A percentile compares a stretch with the other conserved stretches of the same genome.
Evolutionary conservation across 2,113 vertebrate genomes (phyloP).

Genomic region (Ageneiosus marmoratus): DNA sequence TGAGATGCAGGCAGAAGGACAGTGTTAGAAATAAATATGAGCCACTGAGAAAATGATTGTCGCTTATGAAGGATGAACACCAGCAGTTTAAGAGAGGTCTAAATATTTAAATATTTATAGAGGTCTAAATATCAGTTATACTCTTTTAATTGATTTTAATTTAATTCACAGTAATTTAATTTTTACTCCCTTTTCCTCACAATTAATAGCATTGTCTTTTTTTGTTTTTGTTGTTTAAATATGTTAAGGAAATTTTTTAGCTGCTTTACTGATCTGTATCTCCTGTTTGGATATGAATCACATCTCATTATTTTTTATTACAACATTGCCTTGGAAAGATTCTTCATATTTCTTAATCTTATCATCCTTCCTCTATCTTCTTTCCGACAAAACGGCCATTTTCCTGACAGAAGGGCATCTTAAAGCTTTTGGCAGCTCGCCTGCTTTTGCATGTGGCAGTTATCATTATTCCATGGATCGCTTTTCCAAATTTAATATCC

Average conservation of each 20-base stretch:
- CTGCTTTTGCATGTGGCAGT: constrained; percentile 29
- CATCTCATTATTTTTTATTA: background rate
- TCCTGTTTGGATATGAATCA: background rate
- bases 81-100: background rate
- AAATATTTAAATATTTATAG: background rate
- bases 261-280: background rate
- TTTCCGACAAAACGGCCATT: constrained; percentile 51
- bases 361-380: background rate
- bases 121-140: background rate
- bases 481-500: constrained; percentile 39
- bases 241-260: background rate
- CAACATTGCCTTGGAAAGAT: background rate
- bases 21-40: background rate
- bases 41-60: too few species aligned
- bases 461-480: constrained; percentile 21
- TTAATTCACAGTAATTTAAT: background rate
- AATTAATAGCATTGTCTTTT: background rate
- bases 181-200: background rate
- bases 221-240: background rate
- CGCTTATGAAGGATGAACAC: background rate
- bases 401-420: constrained; percentile 41
- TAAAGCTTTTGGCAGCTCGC: constrained; percentile 20
- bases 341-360: constrained; percentile 37
- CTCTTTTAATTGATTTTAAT: background rate
- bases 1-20: constrained; percentile 54